Evolutionary conservation across 23 tunicate genomes (phyloP), one percentile per base, ranked within the genome.

Genomic region (Styela plicata): DNA sequence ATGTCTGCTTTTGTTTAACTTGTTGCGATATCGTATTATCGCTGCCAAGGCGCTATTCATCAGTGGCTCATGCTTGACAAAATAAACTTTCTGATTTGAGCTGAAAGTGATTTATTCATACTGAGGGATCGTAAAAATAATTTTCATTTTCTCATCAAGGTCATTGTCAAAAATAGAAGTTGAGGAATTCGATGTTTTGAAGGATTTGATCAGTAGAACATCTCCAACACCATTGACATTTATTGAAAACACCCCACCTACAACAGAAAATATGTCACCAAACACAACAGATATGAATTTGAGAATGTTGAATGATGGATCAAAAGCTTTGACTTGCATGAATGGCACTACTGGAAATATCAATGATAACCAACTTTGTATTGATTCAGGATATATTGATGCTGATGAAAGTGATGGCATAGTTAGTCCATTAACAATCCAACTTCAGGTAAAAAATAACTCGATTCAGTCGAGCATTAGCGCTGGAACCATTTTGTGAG

Each of bases 401-500:
- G 1, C 31, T 18, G 71, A 67, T 13, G 71, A 67, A 18, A 16
- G 30, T 29, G 71, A 67, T 29, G 71, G 16, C n/a, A 29, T 25
- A 67, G 71, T 29, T 1, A 18, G n/a, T 25, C 71, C 71, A 18
- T 19, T 67, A 24, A 67, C 71, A 27, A 22, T 67, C 22, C 71
- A 67, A 29, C 71, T 67, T 29, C 71, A 67, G 71, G 71, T 67
- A 67, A 16, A n/a, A n/a, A n/a, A n/a, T n/a, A n/a, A n/a, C n/a
- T n/a, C n/a, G n/a, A n/a, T n/a, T n/a, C n/a, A n/a, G n/a, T n/a
- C n/a, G n/a, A n/a, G n/a, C n/a, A n/a, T n/a, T n/a, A n/a, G n/a
- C n/a, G n/a, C n/a, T n/a, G n/a, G n/a, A n/a, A n/a, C n/a, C n/a
- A n/a, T n/a, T n/a, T n/a, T n/a, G n/a, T n/a, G n/a, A n/a, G n/a